Evolutionary conservation across 2,888 invertebrate genomes (phyloP).

Genomic region (Quadriops clusia): DNA sequence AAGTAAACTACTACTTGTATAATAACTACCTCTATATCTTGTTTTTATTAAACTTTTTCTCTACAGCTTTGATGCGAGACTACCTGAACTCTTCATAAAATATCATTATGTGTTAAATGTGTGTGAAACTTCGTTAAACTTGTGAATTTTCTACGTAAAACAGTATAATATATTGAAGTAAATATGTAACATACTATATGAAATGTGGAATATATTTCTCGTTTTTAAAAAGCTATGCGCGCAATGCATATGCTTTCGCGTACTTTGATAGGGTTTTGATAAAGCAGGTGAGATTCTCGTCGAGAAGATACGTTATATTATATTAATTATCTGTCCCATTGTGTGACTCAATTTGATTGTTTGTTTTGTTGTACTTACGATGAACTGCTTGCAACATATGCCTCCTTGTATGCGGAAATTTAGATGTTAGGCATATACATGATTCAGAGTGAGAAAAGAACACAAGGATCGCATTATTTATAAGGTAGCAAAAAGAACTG

Average conservation of each 20-base stretch:
- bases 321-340: conserved; percentile 16
- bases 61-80: conserved; percentile 36
- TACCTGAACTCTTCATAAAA: conserved; percentile 32
- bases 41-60: conserved; percentile 31
- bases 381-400: too few species aligned
- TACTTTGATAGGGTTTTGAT: conserved; percentile 31
- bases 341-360: too few species aligned
- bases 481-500: too few species aligned
- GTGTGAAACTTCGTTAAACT: conserved; percentile 30
- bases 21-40: conserved; percentile 13
- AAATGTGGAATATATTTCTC: conserved; percentile 25
- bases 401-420: too few species aligned
- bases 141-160: conserved; percentile 24
- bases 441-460: too few species aligned
- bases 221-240: conserved; percentile 34
- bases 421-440: too few species aligned
- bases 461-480: too few species aligned
- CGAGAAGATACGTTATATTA: conserved; percentile 26
- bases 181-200: conserved; percentile 14
- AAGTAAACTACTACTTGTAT: conserved; percentile 6
- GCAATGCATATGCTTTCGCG: conserved; percentile 39
- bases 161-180: conserved; percentile 14
- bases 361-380: too few species aligned
- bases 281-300: conserved; percentile 36
- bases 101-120: conserved; percentile 34